Evolutionary conservation across 2,888 invertebrate genomes (phyloP), one percentile per base, ranked within the genome.

Genomic region (Fabriciana adippe): DNA sequence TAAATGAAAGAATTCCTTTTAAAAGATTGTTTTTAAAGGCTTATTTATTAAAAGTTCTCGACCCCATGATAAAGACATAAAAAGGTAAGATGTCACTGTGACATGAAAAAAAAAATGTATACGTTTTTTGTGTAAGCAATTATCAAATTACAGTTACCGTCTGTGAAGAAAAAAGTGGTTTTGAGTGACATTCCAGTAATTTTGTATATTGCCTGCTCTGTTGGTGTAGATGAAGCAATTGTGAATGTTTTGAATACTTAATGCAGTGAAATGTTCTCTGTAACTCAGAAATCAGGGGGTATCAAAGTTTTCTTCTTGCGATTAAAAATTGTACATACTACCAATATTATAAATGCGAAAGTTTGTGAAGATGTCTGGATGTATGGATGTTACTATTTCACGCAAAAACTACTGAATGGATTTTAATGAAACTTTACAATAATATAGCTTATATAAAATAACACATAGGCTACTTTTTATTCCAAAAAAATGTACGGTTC

Each of bases 231-330:
- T 54, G 69, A 67, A 67, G 60, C 68, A 66, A 71, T 71, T 68
- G 73, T 69, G 56, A 68, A 72, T 69, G 76, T 73, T 71, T 73
- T 76, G 76, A 76, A 76, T 76, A 72, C 72, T 73, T 75, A 74
- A 76, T 72, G 72, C 68, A 31, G 59, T 45, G 26, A 56, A 50
- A 59, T 66, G 67, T 64, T 66, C 57, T 59, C 70, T 64, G 47
- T 60, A 66, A 56, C 35, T 18, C 59, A 61, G 61, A 67, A 56
- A 26, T 18, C 59, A 61, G 61, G 51, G 16, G 35, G 18, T 14
- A 50, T 11, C 51, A 51, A 51, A 51, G 8, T 51, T 16, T 4
- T 18, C 16, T 50, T 16, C 14, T 16, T 16, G 6, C 14, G 0
- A 54, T 67, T 35, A 21, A 5, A n/a, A 47, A 15, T 26, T 2